Conservation (phyloP, 2,113 vertebrate genomes). For the Colius striatus region DNA sequence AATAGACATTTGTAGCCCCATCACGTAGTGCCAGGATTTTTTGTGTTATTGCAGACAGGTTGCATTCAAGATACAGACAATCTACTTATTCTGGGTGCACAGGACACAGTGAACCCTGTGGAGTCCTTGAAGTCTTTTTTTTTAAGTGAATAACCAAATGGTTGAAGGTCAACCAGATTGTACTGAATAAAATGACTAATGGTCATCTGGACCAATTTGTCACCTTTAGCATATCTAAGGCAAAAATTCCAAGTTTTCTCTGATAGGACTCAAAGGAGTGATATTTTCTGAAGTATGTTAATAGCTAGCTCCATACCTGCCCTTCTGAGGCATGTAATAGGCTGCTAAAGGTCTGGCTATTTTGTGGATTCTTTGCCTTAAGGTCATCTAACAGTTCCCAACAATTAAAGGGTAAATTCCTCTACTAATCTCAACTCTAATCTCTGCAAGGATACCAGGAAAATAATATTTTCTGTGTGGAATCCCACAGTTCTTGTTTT, state of each 20-base stretch:
- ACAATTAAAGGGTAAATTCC: neutral
- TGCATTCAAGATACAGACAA: rapidly evolving
- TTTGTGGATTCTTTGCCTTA: neutral
- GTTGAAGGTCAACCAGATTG: neutral
- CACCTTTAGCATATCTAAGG: neutral
- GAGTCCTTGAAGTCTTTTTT: neutral
- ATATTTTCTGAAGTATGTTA: neutral
- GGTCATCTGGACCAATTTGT: neutral
- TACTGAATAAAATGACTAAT: neutral
- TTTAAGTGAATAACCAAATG: neutral
- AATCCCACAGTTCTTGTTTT: neutral
- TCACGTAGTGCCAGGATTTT: neutral
- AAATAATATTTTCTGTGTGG: rapidly evolving
- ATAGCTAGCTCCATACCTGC: neutral
- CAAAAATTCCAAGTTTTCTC: neutral
- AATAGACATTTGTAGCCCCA: neutral
- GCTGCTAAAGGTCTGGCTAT: neutral
- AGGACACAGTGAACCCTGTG: neutral
- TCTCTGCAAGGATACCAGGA: neutral
- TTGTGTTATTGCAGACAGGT: neutral
- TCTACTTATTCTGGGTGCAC: neutral
- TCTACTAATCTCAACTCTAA: neutral
- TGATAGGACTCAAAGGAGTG: neutral
- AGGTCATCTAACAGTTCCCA: neutral
- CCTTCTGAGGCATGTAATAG: neutral